Conservation (phyloP, 37 sponge, comb jelly and placozoan species). For the Chondrilla cf. caribensis region DNA sequence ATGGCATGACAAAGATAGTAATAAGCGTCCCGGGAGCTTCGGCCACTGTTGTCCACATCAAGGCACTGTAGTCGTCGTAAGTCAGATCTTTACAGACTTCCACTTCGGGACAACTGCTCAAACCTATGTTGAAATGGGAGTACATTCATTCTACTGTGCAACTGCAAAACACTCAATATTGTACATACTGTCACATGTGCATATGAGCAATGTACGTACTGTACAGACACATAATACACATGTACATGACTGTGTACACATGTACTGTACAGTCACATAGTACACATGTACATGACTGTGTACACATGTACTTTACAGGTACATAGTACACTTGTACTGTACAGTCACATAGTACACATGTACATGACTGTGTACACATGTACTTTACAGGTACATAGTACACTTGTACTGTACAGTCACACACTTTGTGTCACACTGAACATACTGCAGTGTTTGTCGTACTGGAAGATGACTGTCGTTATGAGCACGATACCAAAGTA, state of each 20-base stretch:
- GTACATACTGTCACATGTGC: not conserved
- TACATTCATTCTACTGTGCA: not conserved
- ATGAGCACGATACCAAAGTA: conserved; percentile 72
- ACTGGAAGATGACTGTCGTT: conserved; percentile 59
- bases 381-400: too few relatives aligned
- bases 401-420: not conserved
- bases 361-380: too few relatives aligned
- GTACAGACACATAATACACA: not conserved
- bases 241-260: too few relatives aligned
- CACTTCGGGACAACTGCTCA: not conserved
- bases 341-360: too few relatives aligned
- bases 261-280: too few relatives aligned
- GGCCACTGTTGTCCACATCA: conserved; percentile 72
- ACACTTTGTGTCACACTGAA: not conserved
- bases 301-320: too few relatives aligned
- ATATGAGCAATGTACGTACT: not conserved
- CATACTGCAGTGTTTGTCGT: conserved; percentile 65
- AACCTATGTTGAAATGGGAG: not conserved
- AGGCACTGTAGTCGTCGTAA: conserved; percentile 46
- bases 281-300: too few relatives aligned
- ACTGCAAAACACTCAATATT: not conserved
- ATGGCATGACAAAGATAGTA: conserved; percentile 58
- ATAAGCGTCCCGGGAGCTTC: conserved; percentile 72
- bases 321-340: not conserved
- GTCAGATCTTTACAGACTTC: not conserved